Percentiles rank a stretch among this genome's conserved stretches.
Conservation (phyloP, 92 coral and sea anemone genomes). For the Palythoa grandiflora region DNA sequence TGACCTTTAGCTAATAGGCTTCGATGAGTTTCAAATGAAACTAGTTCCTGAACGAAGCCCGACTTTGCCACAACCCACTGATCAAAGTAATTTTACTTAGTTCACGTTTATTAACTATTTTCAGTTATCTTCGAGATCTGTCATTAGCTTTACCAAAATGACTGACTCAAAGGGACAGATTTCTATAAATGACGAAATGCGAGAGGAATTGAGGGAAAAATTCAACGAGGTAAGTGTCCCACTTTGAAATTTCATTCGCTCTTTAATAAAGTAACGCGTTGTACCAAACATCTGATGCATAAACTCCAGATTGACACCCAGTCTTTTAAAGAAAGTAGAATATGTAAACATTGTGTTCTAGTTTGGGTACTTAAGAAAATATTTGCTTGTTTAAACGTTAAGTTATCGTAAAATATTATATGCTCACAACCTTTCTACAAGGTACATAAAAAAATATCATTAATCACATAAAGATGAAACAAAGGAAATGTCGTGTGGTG, state of each 20-base stretch:
- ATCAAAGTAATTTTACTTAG: neutral
- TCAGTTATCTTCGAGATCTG: neutral
- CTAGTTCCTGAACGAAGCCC: slow-evolving; percentile 24
- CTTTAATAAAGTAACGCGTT: neutral
- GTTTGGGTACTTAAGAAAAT: neutral
- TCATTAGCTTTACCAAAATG: neutral
- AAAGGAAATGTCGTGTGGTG: no score
- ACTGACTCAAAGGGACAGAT: slow-evolving; percentile 30
- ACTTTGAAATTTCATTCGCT: neutral
- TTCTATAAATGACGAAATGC: slow-evolving; percentile 44
- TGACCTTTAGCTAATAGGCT: slow-evolving; percentile 28
- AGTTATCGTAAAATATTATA: neutral
- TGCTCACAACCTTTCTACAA: neutral
- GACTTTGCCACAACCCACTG: slow-evolving; percentile 8
- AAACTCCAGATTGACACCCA: neutral
- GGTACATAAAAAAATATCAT: no score
- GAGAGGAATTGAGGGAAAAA: slow-evolving; percentile 37
- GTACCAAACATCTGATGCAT: neutral
- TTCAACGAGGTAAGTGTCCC: slow-evolving; percentile 31
- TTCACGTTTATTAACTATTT: slow-evolving; percentile 10
- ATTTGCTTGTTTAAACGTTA: no score
- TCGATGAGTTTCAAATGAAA: slow-evolving; percentile 2
- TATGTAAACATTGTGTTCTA: neutral
- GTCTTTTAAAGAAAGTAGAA: neutral
- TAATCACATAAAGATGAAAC: no score